Evolutionary conservation across 2,888 invertebrate genomes (phyloP), one percentile per base, ranked within the genome.

Genomic region (Aphelenchoides bicaudatus): DNA sequence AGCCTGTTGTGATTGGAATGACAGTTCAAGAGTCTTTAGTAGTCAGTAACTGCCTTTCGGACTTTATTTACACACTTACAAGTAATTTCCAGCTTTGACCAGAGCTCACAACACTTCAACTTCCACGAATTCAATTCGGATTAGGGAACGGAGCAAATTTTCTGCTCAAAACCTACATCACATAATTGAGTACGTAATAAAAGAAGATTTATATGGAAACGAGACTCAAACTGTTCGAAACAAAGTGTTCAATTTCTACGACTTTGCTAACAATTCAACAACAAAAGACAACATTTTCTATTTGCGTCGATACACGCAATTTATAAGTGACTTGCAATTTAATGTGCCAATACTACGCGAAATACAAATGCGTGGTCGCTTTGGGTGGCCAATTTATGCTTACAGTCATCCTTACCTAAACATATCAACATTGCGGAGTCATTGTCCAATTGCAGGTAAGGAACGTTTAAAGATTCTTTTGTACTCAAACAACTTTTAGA

Each of bases 1-100:
- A 68, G 21, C 62, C 68, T 10, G 54, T 54, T 4, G 16, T 67
- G 8, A 55, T 70, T 28, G 70, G 67, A 4, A 46, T 61, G 16
- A 56, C 53, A 8, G 29, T 25, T 16, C 23, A 51, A 39, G 70
- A 67, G 25, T 38, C 58, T 13, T 50, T 66, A n/a, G n/a, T n/a
- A n/a, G n/a, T n/a, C n/a, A n/a, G n/a, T n/a, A n/a, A n/a, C n/a
- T n/a, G n/a, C n/a, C n/a, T n/a, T n/a, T n/a, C n/a, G n/a, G n/a
- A n/a, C n/a, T n/a, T n/a, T n/a, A n/a, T n/a, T n/a, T n/a, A n/a
- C n/a, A n/a, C n/a, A n/a, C n/a, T n/a, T n/a, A n/a, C n/a, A n/a
- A n/a, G n/a, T n/a, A n/a, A n/a, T n/a, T n/a, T n/a, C n/a, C n/a
- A n/a, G n/a, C n/a, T n/a, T n/a, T n/a, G n/a, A n/a, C n/a, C n/a